Conservation (phyloP, 2,797 vertebrate species). For the Dermochelys coriacea region DNA sequence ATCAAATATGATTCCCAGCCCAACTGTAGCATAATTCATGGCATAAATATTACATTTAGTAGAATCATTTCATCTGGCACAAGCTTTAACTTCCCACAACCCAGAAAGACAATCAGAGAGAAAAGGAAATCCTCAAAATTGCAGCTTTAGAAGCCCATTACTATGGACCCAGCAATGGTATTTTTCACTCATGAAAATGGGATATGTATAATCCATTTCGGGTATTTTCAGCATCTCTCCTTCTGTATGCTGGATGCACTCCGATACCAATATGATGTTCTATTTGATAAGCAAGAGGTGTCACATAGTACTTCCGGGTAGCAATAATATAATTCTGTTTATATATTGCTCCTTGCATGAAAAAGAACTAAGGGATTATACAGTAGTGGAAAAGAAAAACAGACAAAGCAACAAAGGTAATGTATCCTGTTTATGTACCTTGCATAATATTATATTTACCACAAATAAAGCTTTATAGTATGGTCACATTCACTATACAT, state of each 20-base stretch:
- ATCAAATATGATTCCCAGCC: neutral
- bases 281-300: neutral
- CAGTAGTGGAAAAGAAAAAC: neutral
- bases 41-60: neutral
- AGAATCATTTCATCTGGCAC: neutral
- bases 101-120: neutral
- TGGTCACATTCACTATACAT: neutral
- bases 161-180: neutral
- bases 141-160: neutral
- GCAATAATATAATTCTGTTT: neutral
- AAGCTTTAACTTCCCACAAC: neutral
- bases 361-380: neutral
- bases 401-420: neutral
- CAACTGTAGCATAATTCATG: neutral
- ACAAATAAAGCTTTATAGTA: neutral
- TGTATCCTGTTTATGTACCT: neutral
- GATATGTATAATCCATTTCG: neutral
- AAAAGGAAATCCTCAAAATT: slow-evolving; percentile 23
- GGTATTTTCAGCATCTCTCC: neutral
- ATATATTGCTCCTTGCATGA: neutral
- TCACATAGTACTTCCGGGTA: neutral
- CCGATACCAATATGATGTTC: neutral
- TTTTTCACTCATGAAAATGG: neutral
- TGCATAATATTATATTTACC: neutral
- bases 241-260: neutral